These are phyloP conservation scores for Trypoxylus dichotomus DNA, from an alignment of 1,140 invertebrate genomes.

Conservation along the genomic window DNA sequence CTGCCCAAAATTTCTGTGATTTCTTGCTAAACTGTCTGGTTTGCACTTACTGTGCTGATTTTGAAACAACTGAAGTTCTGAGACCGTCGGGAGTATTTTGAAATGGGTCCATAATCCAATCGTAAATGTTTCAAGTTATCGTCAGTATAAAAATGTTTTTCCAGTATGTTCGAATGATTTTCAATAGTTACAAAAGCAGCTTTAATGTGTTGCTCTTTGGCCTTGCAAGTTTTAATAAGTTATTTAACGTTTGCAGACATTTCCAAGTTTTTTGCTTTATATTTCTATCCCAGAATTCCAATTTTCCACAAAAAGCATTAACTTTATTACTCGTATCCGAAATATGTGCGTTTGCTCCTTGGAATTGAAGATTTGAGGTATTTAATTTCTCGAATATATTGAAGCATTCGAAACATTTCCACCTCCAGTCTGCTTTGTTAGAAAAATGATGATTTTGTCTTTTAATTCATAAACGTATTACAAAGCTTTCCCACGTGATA, in stretches of 20 bases:
- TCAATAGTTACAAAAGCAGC: neutral
- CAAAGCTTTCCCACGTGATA: too few species aligned
- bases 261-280: constrained; percentile 30
- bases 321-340: constrained; percentile 28
- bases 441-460: too few species aligned
- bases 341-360: neutral
- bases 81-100: constrained; percentile 29
- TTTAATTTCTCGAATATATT: too few species aligned
- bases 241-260: neutral
- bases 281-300: constrained; percentile 30
- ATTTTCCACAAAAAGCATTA: constrained; percentile 32
- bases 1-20: constrained; percentile 27
- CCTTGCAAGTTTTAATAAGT: too few species aligned
- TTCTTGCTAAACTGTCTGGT: constrained; percentile 28
- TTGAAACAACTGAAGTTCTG: neutral
- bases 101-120: constrained; percentile 30
- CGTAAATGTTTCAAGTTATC: constrained; percentile 29
- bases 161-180: neutral
- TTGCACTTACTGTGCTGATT: neutral
- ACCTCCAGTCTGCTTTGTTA: too few species aligned
- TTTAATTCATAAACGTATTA: too few species aligned
- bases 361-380: too few species aligned
- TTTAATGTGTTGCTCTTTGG: neutral
- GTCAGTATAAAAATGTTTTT: neutral
- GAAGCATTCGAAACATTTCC: too few species aligned